phyloP scores from a whole-genome alignment of 2,888 invertebrate species.

The Bhutanitis thaidina region DNA sequence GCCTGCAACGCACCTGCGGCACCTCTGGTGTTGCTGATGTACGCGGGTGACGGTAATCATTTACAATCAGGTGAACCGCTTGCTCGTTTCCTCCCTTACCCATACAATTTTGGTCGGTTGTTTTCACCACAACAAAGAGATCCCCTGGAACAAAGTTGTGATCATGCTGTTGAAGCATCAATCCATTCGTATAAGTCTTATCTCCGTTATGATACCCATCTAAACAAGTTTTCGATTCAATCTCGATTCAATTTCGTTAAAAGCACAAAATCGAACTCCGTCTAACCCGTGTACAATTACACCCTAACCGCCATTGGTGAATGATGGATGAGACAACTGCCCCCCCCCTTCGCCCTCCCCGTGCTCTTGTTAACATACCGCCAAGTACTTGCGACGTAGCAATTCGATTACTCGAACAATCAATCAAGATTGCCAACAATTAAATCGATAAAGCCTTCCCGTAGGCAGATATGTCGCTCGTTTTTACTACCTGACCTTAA shows the following conservation, averaged over 20 bases:
- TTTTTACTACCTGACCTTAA: conserved; percentile 8
- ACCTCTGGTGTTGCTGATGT: no score
- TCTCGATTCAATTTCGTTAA: background rate
- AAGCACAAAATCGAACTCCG: background rate
- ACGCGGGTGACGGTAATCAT: no score
- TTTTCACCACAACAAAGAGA: no score
- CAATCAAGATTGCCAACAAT: conserved; percentile 30
- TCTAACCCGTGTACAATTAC: background rate
- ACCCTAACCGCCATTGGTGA: background rate
- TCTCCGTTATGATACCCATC: no score
- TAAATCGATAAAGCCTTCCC: conserved; percentile 22
- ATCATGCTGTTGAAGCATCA: no score
- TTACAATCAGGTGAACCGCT: no score
- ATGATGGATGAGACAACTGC: conserved; percentile 12
- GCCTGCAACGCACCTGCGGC: no score
- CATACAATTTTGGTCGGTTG: no score
- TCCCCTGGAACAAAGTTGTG: no score
- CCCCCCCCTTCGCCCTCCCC: background rate
- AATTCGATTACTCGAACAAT: conserved; percentile 29
- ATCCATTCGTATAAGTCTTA: no score
- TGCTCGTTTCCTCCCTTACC: no score
- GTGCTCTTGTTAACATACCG: conserved; percentile 16
- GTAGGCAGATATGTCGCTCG: background rate
- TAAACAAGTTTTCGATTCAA: background rate
- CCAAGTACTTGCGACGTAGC: conserved; percentile 5